Conservation (phyloP, 2,888 invertebrate genomes). For the Xanthorhoe designata region DNA sequence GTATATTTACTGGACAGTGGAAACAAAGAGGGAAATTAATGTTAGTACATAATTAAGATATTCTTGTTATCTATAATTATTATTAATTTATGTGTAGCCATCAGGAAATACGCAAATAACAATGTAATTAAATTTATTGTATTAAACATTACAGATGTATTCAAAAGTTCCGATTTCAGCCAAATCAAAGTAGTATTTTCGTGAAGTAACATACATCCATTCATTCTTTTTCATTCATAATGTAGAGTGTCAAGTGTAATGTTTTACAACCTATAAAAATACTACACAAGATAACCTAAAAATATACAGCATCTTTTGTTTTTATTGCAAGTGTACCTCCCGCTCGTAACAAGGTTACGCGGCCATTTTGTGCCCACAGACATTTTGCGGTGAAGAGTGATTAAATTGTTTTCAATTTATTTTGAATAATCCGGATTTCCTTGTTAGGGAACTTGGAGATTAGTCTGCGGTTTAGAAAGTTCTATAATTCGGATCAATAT, state of each 20-base stretch:
- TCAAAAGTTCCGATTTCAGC: no score
- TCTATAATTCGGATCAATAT: constrained; percentile 8
- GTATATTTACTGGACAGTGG: neutral
- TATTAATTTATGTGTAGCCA: no score
- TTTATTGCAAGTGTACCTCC: constrained; percentile 3
- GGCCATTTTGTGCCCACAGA: constrained; percentile 40
- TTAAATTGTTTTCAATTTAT: constrained; percentile 35
- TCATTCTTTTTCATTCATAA: no score
- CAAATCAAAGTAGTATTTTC: no score
- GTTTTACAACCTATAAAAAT: no score
- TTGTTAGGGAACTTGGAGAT: constrained; percentile 25
- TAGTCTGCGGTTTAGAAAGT: constrained; percentile 11
- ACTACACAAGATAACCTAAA: neutral
- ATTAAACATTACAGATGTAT: no score
- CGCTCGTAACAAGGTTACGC: constrained; percentile 39
- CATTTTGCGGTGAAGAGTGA: constrained; percentile 30
- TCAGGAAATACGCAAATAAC: no score
- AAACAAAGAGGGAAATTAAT: neutral
- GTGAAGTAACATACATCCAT: no score
- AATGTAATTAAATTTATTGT: no score
- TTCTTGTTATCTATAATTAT: no score
- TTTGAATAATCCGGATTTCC: constrained; percentile 32
- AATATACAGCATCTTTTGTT: neutral
- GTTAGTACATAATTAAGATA: no score
- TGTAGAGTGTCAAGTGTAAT: no score